These are phyloP conservation scores for Thymelicus lineola DNA, from an alignment of 2,888 invertebrate species.

Conservation along the genomic window DNA sequence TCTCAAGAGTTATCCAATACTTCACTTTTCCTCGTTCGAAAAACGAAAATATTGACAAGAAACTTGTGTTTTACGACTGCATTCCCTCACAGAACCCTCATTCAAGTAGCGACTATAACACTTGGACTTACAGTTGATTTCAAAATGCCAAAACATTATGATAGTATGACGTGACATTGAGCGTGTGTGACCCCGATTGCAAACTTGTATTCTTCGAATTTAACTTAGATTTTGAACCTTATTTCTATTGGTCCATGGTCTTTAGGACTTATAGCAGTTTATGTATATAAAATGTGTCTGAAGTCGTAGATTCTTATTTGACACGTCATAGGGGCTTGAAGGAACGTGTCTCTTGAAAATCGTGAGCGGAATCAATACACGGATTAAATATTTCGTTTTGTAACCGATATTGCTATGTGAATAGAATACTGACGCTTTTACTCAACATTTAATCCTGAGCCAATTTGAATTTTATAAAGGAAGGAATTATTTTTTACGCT, in stretches of 20 bases:
- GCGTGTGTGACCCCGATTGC: conserved; percentile 46
- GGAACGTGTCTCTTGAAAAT: conserved; percentile 41
- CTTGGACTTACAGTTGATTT: conserved; percentile 20
- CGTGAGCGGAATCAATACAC: conserved; percentile 40
- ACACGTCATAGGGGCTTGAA: conserved; percentile 46
- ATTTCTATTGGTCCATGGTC: conserved; percentile 22
- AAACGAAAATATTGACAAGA: conserved; percentile 47
- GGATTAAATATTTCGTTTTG: conserved; percentile 28
- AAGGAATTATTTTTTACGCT: too few relatives aligned
- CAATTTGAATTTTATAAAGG: too few relatives aligned
- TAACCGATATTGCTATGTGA: conserved; percentile 25
- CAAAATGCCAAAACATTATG: conserved; percentile 36
- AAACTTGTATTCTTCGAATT: conserved; percentile 31
- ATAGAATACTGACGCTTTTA: neutral
- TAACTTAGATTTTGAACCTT: conserved; percentile 32
- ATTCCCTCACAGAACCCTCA: conserved; percentile 6
- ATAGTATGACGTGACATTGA: conserved; percentile 44
- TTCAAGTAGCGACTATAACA: conserved; percentile 32
- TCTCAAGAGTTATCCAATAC: conserved; percentile 26
- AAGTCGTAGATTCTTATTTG: conserved; percentile 46
- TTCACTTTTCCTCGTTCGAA: conserved; percentile 50
- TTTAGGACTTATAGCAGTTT: conserved; percentile 13
- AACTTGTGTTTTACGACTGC: conserved; percentile 44
- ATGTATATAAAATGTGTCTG: conserved; percentile 31
- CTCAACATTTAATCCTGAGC: neutral